These are phyloP conservation scores for Lamprologus callipterus DNA, from an alignment of 2,113 vertebrate species.

Conservation along the genomic window DNA sequence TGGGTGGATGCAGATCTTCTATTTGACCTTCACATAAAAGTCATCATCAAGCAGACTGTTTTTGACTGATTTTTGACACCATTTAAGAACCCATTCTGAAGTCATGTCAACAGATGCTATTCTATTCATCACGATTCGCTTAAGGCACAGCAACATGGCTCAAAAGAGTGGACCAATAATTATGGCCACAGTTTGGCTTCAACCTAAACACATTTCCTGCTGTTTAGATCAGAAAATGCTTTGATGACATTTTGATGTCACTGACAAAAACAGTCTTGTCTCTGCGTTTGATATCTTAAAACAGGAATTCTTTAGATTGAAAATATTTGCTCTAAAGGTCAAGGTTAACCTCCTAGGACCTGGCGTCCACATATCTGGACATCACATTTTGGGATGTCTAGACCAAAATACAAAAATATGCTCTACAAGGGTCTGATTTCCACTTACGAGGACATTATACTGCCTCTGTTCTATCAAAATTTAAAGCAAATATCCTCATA, in stretches of 20 bases:
- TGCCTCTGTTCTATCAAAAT: neutral
- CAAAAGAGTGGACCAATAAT: neutral
- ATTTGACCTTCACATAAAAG: constrained; percentile 5
- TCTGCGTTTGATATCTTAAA: neutral
- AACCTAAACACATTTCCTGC: neutral
- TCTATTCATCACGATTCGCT: neutral
- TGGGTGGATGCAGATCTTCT: neutral
- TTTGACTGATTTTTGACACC: neutral
- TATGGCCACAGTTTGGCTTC: neutral
- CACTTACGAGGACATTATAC: neutral
- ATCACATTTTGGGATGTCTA: neutral
- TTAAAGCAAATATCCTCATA: neutral
- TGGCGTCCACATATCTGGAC: neutral
- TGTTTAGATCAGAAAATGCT: neutral
- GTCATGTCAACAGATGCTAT: neutral
- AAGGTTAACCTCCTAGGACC: neutral
- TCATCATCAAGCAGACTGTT: neutral
- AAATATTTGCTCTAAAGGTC: neutral
- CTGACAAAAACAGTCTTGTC: neutral
- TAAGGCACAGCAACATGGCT: neutral
- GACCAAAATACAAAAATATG: neutral
- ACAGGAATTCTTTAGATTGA: neutral
- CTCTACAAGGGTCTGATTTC: neutral
- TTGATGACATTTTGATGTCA: neutral
- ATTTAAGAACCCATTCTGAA: neutral